Evolutionary conservation across 2,797 vertebrate species (phyloP).

Genomic region (Anas bernieri): DNA sequence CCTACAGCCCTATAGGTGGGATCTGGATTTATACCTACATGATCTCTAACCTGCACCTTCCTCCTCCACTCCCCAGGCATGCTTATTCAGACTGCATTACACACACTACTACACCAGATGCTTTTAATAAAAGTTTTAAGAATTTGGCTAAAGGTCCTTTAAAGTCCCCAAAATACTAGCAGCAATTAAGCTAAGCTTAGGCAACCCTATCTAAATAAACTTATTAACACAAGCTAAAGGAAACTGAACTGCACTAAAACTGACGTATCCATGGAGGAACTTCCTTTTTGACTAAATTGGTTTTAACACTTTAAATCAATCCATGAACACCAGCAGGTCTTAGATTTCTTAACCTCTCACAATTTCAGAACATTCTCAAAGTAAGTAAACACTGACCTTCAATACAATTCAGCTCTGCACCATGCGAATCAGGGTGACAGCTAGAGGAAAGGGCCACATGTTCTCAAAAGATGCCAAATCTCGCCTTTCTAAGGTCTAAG

Average conservation of each 20-base stretch:
- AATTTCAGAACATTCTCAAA: neutral
- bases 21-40: neutral
- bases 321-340: neutral
- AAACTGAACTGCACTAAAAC: neutral
- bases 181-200: neutral
- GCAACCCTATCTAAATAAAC: neutral
- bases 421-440: neutral
- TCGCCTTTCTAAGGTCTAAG: neutral
- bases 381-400: neutral
- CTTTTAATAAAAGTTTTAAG: neutral
- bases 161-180: neutral
- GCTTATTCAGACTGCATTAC: neutral
- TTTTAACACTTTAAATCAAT: neutral
- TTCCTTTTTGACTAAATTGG: neutral
- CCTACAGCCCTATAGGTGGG: neutral
- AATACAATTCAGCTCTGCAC: neutral
- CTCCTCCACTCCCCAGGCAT: too few species aligned
- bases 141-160: neutral
- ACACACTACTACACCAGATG: neutral
- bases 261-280: neutral
- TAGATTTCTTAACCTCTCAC: neutral
- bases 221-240: neutral
- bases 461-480: neutral
- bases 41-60: too few species aligned
- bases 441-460: rapidly evolving